Evolutionary conservation across 2,888 invertebrate genomes (phyloP), one percentile per base, ranked within the genome.

Genomic region (Barypeithes pellucidus): DNA sequence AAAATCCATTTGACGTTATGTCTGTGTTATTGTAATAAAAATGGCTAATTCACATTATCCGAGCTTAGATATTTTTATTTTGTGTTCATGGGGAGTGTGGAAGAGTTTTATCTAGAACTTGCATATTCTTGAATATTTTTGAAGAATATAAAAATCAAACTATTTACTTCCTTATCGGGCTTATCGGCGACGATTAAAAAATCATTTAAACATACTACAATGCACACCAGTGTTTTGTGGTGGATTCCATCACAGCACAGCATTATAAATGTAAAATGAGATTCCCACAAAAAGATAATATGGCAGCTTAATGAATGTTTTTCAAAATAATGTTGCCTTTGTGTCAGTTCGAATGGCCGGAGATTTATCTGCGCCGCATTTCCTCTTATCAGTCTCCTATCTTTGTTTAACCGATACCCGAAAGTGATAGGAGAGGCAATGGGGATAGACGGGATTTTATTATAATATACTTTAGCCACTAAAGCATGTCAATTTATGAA

Each of bases 271-370:
- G 73, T 69, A 54, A 73, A 73, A 73, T 73, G 73, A 73, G 73
- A 73, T 73, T 73, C 68, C 68, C 67, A 68, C 73, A 73, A 73
- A 73, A 73, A 73, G 73, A 73, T 73, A 68, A 73, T 65, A 69
- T 33, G 66, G 47, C 45, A 61, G 69, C 73, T 73, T 73, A 73
- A 73, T 73, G 73, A 73, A 73, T 69, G 73, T 73, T 73, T 73
- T 73, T 73, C 73, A 73, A 73, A 73, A 73, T 73, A 73, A 73
- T 73, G 73, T 65, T 65, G 62, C 73, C 73, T 73, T 73, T 73
- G 73, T 73, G 68, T 73, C 73, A 69, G 65, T 69, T 73, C 65
- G 68, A 68, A 69, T 57, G 54, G 69, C 65, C 69, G 73, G 65
- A 73, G 73, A 73, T 73, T 54, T 73, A 73, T 73, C 73, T 69